Conservation (phyloP, 2,113 vertebrate genomes). For the Fulmarus glacialis region DNA sequence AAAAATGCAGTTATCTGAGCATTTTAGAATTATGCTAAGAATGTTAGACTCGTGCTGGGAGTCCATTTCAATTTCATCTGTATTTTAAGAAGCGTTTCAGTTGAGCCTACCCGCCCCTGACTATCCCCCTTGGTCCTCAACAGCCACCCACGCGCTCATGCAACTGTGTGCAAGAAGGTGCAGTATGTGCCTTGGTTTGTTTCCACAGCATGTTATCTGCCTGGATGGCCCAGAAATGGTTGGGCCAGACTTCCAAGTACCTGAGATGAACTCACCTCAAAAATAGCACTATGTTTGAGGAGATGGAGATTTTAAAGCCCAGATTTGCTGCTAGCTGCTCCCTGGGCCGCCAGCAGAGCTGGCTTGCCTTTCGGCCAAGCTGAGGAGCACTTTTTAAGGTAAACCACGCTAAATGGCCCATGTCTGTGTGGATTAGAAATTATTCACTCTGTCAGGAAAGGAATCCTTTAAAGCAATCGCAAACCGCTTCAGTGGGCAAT, state of each 20-base stretch:
- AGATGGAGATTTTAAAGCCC: background rate
- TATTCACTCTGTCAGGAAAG: background rate
- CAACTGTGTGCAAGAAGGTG: background rate
- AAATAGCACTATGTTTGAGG: background rate
- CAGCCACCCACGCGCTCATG: background rate
- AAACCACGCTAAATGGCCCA: background rate
- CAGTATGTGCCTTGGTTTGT: background rate
- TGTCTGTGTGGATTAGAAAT: background rate
- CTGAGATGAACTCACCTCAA: background rate
- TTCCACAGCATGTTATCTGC: background rate
- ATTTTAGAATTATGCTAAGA: background rate
- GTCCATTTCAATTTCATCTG: background rate
- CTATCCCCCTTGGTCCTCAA: background rate
- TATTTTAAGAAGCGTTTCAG: background rate
- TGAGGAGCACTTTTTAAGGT: background rate
- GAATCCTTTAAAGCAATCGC: background rate
- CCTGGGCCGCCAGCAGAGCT: background rate
- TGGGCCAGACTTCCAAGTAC: background rate
- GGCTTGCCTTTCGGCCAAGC: background rate
- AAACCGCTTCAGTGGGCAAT: background rate
- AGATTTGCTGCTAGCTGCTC: background rate
- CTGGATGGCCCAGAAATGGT: background rate
- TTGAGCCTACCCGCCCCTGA: background rate
- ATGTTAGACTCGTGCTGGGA: background rate
- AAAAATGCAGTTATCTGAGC: background rate